Conservation (phyloP, 1,140 invertebrate species). For the Luehdorfia chinensis region DNA sequence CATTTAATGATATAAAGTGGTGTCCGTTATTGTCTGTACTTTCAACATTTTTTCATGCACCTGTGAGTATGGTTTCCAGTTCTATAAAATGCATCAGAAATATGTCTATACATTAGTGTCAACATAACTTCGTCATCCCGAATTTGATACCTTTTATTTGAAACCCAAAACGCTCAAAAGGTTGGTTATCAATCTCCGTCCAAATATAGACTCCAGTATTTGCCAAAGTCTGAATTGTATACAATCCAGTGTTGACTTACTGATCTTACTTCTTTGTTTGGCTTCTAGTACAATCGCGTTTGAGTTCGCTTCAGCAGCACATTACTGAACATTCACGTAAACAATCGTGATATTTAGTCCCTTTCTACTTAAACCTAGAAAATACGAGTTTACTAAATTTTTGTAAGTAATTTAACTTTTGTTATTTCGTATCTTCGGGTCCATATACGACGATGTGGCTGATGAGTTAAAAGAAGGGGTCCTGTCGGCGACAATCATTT, state of each 20-base stretch:
- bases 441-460: conserved; percentile 32
- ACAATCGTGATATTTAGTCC: conserved; percentile 64
- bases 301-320: conserved; percentile 69
- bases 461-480: conserved; percentile 38
- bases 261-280: conserved; percentile 32
- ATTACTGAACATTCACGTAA: conserved; percentile 73
- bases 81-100: conserved; percentile 66
- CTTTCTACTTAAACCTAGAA: conserved; percentile 80
- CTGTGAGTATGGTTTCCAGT: conserved; percentile 51
- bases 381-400: conserved; percentile 72
- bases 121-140: conserved; percentile 76
- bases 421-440: conserved; percentile 25
- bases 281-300: conserved; percentile 53
- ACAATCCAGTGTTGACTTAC: conserved; percentile 48
- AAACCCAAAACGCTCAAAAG: conserved; percentile 82
- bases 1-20: conserved; percentile 34
- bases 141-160: conserved; percentile 78
- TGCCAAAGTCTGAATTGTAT: conserved; percentile 44
- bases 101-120: conserved; percentile 74
- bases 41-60: conserved; percentile 34
- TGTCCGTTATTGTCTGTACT: conserved; percentile 27
- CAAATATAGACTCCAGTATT: conserved; percentile 74
- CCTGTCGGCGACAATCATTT: conserved; percentile 22
- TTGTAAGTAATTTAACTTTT: conserved; percentile 63
- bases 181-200: conserved; percentile 77